phyloP scores from a whole-genome alignment of 2,113 vertebrate genomes.

The Oceanites oceanicus region DNA sequence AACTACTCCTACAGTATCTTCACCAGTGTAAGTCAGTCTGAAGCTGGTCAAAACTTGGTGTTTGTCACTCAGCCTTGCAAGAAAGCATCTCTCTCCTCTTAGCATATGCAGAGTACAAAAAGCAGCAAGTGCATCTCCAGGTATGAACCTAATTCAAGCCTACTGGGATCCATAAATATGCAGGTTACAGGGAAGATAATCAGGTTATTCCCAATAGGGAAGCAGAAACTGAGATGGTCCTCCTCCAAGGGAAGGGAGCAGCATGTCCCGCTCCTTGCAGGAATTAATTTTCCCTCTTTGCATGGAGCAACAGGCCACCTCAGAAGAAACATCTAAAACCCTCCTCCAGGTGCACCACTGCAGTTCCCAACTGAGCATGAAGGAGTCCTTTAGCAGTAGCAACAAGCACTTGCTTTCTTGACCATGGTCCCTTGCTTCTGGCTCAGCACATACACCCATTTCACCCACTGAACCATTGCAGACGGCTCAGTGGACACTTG shows the following conservation, averaged over 20 bases:
- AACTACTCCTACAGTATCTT: neutral
- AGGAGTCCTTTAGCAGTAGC: neutral
- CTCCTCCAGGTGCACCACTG: neutral
- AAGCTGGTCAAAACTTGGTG: neutral
- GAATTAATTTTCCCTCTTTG: neutral
- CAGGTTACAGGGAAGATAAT: neutral
- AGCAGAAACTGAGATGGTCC: neutral
- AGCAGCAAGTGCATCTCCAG: neutral
- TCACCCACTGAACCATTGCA: neutral
- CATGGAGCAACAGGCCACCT: neutral
- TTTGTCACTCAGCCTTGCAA: neutral
- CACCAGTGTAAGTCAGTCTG: neutral
- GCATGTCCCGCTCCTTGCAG: neutral
- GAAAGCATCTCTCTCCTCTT: neutral
- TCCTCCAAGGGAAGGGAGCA: neutral
- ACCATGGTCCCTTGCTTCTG: neutral
- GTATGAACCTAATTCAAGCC: neutral
- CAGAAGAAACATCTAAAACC: neutral
- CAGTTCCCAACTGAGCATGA: neutral
- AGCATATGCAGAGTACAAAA: neutral
- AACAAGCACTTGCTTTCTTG: neutral
- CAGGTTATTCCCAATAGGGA: neutral
- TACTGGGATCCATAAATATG: neutral
- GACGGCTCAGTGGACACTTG: neutral
- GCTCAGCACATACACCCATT: neutral